Base-by-base conservation (phyloP, 2,888 invertebrate species). In the Yponomeuta sedellus region DNA sequence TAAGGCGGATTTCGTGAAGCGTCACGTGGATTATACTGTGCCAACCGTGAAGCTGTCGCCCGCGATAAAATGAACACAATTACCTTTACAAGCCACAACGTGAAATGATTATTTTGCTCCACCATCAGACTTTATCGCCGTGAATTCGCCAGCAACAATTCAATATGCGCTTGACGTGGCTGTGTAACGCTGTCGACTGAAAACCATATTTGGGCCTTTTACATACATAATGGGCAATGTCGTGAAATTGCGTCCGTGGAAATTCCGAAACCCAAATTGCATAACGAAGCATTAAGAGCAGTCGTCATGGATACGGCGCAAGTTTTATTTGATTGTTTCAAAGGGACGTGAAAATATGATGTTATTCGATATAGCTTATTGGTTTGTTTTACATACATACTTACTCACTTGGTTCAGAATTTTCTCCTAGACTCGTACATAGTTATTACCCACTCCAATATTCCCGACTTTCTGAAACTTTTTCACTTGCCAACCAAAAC, bases 131-230 rank as follows among this genome's bases (percentile, higher is more conserved):
- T 63, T 63, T 63, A 40, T 39, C 44, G 40, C 25, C 63, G 1
- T 8, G 34, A 63, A 63, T 63, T 63, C 20, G 19, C 39, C 10
- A 12, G 22, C 22, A n/a, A 64, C 44, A 56, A 64, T 52, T 64
- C 28, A 52, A 64, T 52, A 64, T 52, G 16, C 25, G 64, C 63
- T 22, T 59, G 22, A 40, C 63, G 63, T 8, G 39, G 39, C 16
- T 40, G 10, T 40, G 22, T 40, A 19, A 16, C 63, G 63, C 25
- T 25, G 61, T 64, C 56, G 20, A 25, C 52, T 64, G 64, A 52
- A 52, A 64, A 64, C 64, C 61, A 61, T 34, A 61, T 61, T 61
- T 12, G 6, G 61, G 28, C 39, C 22, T 64, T 64, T 64, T 64
- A 52, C 52, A 64, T 64, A 64, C 64, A 10, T 64, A 64, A 52